phyloP scores from a whole-genome alignment of 1,140 invertebrate species.

The Trachymyrmex cornetzi region DNA sequence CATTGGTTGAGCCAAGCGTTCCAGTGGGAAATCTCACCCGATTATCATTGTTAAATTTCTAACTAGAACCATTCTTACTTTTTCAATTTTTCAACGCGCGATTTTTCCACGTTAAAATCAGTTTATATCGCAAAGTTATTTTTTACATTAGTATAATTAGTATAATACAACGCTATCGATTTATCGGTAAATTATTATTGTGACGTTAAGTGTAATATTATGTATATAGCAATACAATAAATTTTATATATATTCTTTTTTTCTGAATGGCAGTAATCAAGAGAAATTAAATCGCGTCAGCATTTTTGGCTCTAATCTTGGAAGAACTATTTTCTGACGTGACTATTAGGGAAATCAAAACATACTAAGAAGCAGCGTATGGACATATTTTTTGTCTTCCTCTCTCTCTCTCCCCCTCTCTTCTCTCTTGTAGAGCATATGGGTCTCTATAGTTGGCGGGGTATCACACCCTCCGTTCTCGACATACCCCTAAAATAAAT shows the following conservation, averaged over 20 bases:
- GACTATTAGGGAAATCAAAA: constrained; percentile 87
- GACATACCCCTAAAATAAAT: constrained; percentile 85
- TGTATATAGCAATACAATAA: neutral
- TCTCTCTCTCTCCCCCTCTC: neutral
- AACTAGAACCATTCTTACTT: constrained; percentile 26
- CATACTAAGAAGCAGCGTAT: constrained; percentile 78
- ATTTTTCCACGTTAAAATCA: constrained; percentile 4
- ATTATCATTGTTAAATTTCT: constrained; percentile 22
- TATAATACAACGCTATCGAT: neutral
- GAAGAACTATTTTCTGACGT: constrained; percentile 75
- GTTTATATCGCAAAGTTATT: neutral
- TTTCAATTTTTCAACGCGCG: constrained; percentile 39
- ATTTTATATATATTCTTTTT: neutral
- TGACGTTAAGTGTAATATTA: neutral
- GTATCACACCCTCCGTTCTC: constrained; percentile 84
- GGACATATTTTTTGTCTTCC: constrained; percentile 57
- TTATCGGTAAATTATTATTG: neutral
- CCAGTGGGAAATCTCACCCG: constrained; percentile 69
- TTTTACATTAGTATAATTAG: neutral
- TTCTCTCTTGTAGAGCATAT: constrained; percentile 81
- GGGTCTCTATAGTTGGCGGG: constrained; percentile 82
- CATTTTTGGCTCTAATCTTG: constrained; percentile 40
- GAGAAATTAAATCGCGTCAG: constrained; percentile 13
- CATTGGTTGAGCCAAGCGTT: constrained; percentile 63
- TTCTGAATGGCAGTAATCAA: neutral